Evolutionary conservation across 2,113 vertebrate genomes (phyloP), one percentile per base, ranked within the genome.

Genomic region (Acanthochromis polyacanthus): DNA sequence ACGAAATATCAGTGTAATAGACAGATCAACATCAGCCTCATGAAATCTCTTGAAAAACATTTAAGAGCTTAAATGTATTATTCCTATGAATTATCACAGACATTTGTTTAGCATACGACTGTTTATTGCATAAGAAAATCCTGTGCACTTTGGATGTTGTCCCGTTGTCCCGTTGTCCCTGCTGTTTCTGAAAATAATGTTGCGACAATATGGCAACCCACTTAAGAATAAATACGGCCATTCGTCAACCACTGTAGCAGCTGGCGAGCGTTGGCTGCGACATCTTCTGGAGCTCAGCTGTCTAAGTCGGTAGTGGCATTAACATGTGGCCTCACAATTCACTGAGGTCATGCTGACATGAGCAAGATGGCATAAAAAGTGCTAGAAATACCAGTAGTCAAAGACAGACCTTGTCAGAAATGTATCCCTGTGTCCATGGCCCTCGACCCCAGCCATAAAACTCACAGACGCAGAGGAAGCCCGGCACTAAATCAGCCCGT

Each of bases 391-490:
- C 68, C 82, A 81, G 82, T 88, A 87, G 86, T 89, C 80, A 82
- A 82, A 89, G 83, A 73, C 32, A 78, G 86, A 78, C 78, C 71
- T 84, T 90, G 87, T 90, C 85, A 87, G 81, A 90, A 92, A 84
- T 82, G 79, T 83, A 88, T 87, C 88, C 76, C 88, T 75, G 80
- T 63, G 78, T 88, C 88, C 90, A 76, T 90, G 89, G 80, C 81
- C 87, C 77, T 78, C 66, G 83, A 92, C 91, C 89, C 62, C 72
- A 82, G 90, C 92, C 89, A 89, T 90, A 93, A 92, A 92, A 89
- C 81, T 83, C 75, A 80, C 76, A 90, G 86, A 93, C 91, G 73
- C 69, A 60, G 77, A 86, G 70, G 82, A 86, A 91, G 78, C 38
- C 56, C 69, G 48, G 52, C 78, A 88, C 74, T 93, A 92, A 90